These are phyloP conservation scores for Ciconia maguari DNA, from an alignment of 2,113 vertebrate species.

Conservation along the genomic window DNA sequence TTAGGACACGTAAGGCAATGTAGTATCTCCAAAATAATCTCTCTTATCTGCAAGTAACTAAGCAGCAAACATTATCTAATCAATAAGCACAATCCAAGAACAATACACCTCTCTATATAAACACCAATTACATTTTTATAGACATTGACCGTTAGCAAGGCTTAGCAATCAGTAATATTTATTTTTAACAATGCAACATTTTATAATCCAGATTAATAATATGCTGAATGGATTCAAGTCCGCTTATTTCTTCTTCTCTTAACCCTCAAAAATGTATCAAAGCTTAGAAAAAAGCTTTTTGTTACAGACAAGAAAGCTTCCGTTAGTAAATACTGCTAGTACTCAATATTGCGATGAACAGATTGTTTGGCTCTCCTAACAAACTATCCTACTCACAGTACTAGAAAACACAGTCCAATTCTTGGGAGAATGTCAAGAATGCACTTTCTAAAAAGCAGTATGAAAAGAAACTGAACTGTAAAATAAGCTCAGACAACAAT, in stretches of 20 bases:
- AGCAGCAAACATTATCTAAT: constrained; percentile 65
- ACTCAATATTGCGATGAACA: background rate
- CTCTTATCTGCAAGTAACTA: background rate
- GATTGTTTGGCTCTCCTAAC: background rate
- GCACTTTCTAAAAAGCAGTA: background rate
- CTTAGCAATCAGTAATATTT: constrained; percentile 8
- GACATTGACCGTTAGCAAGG: constrained; percentile 13
- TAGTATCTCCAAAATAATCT: background rate
- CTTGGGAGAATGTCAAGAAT: background rate
- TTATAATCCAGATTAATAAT: background rate
- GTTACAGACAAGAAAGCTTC: constrained; percentile 12
- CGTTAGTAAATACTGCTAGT: background rate
- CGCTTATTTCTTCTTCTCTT: background rate
- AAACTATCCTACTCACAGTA: background rate
- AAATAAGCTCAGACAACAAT: background rate
- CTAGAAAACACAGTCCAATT: background rate
- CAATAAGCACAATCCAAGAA: constrained; percentile 22
- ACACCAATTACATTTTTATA: constrained; percentile 16
- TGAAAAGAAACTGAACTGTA: background rate
- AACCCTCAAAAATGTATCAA: background rate
- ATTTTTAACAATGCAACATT: constrained; percentile 11
- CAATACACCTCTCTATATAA: constrained; percentile 31
- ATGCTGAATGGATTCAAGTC: background rate
- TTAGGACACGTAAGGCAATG: background rate
- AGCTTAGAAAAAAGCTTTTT: background rate